Conservation (phyloP, 2,797 vertebrate species). For the Cossypha caffra region DNA sequence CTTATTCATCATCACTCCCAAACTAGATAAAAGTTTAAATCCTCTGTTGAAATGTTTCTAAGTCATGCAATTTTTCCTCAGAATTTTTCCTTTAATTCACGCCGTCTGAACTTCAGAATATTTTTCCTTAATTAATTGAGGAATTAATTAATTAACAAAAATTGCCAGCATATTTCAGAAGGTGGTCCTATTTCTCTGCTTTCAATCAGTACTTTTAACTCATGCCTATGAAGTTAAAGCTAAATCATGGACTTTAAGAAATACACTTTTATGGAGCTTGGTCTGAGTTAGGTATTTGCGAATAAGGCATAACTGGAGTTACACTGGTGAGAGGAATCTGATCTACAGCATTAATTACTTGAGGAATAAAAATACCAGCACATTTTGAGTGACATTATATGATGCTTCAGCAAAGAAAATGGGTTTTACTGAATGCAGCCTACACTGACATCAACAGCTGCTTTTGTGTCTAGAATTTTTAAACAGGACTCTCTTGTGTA, state of each 20-base stretch:
- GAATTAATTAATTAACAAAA: background rate
- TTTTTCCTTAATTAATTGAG: background rate
- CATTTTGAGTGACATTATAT: background rate
- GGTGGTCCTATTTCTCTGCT: background rate
- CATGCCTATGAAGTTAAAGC: background rate
- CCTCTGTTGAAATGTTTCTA: constrained; percentile 1
- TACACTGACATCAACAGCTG: background rate
- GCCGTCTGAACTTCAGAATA: background rate
- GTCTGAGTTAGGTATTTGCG: background rate
- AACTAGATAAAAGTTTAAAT: constrained; percentile 2
- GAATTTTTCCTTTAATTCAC: background rate
- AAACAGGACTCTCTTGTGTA: background rate
- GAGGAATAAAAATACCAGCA: background rate
- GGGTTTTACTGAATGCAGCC: background rate
- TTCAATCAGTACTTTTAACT: background rate
- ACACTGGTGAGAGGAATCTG: background rate
- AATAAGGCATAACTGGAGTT: background rate
- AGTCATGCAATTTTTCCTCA: background rate
- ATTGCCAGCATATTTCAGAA: background rate
- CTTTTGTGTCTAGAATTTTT: background rate
- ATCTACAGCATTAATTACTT: background rate
- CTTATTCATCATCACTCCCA: background rate
- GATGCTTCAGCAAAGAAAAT: background rate
- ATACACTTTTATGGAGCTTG: background rate
- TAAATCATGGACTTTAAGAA: background rate